Percentiles rank a stretch among this genome's conserved stretches.
Conservation (phyloP, 1,140 invertebrate genomes). For the Anastrepha obliqua region DNA sequence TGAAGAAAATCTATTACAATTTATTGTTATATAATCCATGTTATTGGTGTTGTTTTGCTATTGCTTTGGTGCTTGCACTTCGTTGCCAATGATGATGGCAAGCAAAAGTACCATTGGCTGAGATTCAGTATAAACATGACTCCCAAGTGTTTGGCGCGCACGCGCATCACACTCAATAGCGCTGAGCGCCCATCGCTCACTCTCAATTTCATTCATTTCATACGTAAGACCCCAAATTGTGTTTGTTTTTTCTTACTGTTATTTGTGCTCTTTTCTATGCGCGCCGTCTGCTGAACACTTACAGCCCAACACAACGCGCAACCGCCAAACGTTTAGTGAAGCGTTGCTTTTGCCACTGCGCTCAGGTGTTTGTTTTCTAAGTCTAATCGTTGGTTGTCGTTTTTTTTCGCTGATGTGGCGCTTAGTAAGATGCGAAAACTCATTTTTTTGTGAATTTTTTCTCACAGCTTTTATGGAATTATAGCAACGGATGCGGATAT, state of each 20-base stretch:
- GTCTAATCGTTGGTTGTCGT: neutral
- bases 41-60: neutral
- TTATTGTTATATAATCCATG: constrained; percentile 12
- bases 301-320: neutral
- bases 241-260: neutral
- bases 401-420: neutral
- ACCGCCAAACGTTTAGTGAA: neutral
- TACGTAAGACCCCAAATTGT: neutral
- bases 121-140: neutral
- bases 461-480: neutral
- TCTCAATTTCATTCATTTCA: neutral
- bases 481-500: constrained; percentile 27
- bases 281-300: neutral
- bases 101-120: neutral
- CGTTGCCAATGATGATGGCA: neutral
- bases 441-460: neutral
- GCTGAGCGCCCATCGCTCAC: neutral
- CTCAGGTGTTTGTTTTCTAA: neutral
- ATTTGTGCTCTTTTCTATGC: neutral
- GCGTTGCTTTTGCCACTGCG: neutral
- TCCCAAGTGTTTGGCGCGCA: neutral
- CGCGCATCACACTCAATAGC: neutral
- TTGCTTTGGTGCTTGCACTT: neutral
- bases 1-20: constrained; percentile 40
- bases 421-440: neutral